Base-by-base conservation (phyloP, 2,113 vertebrate species). In the Cyrtonyx montezumae region DNA sequence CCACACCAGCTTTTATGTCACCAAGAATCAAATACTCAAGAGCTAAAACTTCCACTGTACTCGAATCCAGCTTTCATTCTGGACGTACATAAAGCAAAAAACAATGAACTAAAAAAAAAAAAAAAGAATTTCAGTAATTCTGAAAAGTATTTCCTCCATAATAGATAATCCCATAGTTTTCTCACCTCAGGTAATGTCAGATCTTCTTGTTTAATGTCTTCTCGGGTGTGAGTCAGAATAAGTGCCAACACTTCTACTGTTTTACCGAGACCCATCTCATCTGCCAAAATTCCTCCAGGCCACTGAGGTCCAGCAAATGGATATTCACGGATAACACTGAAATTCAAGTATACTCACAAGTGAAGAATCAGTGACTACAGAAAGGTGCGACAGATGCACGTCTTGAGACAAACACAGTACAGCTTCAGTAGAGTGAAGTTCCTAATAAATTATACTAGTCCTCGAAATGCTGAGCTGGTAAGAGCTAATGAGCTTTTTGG, bases 231-330 rank as follows among this genome's bases (percentile, higher is more conserved):
- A 90, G 96, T 98, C 94, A 99, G 96, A 97, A 99, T 99, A 78
- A 99, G 98, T 79, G 99, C 99, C 96, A 99, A 96, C 86, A 99
- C 99, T 86, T 99, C 99, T 79, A 99, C 99, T 4, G 99, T 99
- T 97, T 99, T 99, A 75, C 99, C 99, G 28, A 99, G 98, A 30
- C 99, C 99, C 99, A 99, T 99, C 94, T 99, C 99, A 97, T 99
- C 99, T 66, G 99, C 99, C 94, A 99, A 97, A 94, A 99, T 99
- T 75, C 99, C 99, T 86, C 99, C 99, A 71, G 99, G 99, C 98
- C 99, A 98, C 89, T 98, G 98, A 26, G 98, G 94, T 46, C 99
- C 99, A 48, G 98, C 98, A 95, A 97, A 65, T 3, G 99, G 99
- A 93, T 98, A 98, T 71, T 99, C 99, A 85, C 96, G 97, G n/a